These are phyloP conservation scores for Callorhinus ursinus DNA, from an alignment of 2,113 vertebrate species.

Conservation along the genomic window DNA sequence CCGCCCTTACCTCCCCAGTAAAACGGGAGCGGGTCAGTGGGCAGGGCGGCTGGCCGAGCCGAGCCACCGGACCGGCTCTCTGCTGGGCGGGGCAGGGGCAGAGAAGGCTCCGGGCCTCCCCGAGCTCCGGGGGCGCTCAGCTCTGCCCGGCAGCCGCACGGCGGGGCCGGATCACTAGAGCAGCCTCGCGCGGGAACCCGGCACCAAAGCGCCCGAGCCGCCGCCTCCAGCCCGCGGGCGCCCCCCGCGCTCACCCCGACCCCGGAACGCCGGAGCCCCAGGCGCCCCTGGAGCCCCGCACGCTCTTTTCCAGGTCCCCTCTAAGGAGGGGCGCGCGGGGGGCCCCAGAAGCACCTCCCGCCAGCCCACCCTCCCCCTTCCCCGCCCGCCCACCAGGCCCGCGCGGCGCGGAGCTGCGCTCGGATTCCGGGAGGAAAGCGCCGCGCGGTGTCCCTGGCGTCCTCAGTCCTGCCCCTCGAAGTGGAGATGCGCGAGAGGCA, in stretches of 20 bases:
- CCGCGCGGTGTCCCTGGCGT: slow-evolving; percentile 80
- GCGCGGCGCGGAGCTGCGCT: background rate
- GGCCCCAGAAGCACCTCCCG: background rate
- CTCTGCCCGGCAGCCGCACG: background rate
- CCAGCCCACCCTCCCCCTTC: background rate
- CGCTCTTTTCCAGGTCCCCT: background rate
- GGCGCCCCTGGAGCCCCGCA: background rate
- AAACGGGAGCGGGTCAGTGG: background rate
- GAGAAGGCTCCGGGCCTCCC: background rate
- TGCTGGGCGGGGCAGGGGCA: background rate
- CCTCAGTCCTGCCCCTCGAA: slow-evolving; percentile 81
- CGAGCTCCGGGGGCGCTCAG: background rate
- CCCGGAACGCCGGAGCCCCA: rapidly evolving
- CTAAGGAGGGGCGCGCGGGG: background rate
- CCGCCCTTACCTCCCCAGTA: background rate
- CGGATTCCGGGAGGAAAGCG: slow-evolving; percentile 78
- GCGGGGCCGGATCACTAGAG: background rate
- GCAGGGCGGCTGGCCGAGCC: background rate
- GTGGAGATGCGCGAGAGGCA: slow-evolving; percentile 89
- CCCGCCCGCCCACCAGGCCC: slow-evolving; percentile 45
- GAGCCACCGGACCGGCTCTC: background rate
- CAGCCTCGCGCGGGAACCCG: background rate
- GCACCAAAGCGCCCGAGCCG: background rate
- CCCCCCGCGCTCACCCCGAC: background rate
- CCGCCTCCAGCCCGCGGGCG: background rate